A percentile compares a stretch with the other conserved stretches of the same genome.
These are phyloP conservation scores for Oscheius sp. DNA, from an alignment of 2,888 invertebrate genomes.

Conservation along the genomic window DNA sequence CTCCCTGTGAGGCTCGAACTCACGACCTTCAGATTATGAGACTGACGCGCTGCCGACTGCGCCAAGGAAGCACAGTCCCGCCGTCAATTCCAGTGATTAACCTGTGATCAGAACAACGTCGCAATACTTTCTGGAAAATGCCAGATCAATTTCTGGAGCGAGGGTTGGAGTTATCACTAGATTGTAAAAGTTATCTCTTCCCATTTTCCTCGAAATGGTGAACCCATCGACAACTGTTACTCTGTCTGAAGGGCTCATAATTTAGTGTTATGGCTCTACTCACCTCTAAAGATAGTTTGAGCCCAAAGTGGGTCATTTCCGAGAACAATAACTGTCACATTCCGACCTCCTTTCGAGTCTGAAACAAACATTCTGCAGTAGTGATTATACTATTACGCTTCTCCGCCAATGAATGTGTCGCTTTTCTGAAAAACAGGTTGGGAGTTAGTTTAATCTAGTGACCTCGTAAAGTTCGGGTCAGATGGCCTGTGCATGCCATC, in stretches of 20 bases:
- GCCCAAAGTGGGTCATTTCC: slow-evolving; percentile 49
- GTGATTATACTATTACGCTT: slow-evolving; percentile 29
- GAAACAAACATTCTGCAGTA: not conserved
- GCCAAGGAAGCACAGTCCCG: slow-evolving; percentile 59
- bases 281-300: slow-evolving; percentile 43
- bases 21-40: slow-evolving; percentile 93
- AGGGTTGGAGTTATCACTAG: slow-evolving; percentile 44
- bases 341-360: slow-evolving; percentile 1
- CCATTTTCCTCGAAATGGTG: not conserved
- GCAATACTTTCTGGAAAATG: slow-evolving; percentile 43
- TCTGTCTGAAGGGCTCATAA: not conserved
- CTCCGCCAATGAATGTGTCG: slow-evolving; percentile 43
- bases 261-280: not conserved
- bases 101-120: slow-evolving; percentile 51
- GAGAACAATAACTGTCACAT: slow-evolving; percentile 41
- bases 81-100: not conserved
- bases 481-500: slow-evolving; percentile 51
- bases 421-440: slow-evolving; percentile 37
- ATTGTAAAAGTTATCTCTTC: not conserved
- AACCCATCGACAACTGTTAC: not conserved
- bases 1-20: slow-evolving; percentile 87
- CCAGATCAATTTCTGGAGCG: slow-evolving; percentile 45
- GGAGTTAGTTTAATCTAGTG: too few species aligned
- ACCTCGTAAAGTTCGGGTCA: slow-evolving; percentile 12
- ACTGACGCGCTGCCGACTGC: slow-evolving; percentile 91